A percentile compares a stretch with the other conserved stretches of the same genome.
These are phyloP conservation scores for Epicauta chinensis DNA, from an alignment of 1,140 invertebrate species.

Conservation along the genomic window DNA sequence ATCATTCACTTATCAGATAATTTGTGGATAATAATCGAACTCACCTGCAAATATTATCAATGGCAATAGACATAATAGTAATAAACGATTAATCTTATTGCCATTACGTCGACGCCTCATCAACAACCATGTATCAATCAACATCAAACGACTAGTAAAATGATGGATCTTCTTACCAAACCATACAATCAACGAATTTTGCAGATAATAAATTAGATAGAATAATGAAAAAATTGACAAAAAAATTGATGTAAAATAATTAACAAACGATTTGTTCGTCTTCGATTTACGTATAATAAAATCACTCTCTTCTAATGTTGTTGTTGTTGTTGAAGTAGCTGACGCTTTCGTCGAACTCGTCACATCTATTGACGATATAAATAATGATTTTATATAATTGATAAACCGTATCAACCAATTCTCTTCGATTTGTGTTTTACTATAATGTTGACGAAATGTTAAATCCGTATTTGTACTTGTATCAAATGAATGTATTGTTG, in stretches of 20 bases:
- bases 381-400: not conserved
- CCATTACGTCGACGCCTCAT: constrained; percentile 28
- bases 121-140: constrained; percentile 46
- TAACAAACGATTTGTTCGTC: not conserved
- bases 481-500: constrained; percentile 43
- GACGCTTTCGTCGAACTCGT: no score
- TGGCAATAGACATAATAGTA: constrained; percentile 43
- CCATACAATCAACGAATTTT: constrained; percentile 13
- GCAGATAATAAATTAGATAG: constrained; percentile 3
- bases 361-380: not conserved
- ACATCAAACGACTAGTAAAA: constrained; percentile 38
- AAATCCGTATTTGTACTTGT: constrained; percentile 30
- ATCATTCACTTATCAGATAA: not conserved
- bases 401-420: not conserved
- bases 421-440: not conserved
- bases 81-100: constrained; percentile 25
- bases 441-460: not conserved
- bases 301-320: not conserved
- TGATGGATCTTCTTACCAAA: constrained; percentile 25
- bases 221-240: not conserved
- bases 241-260: not conserved
- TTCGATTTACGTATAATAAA: not conserved
- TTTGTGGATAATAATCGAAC: constrained; percentile 21
- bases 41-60: constrained; percentile 46
- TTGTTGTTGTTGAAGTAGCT: not conserved